Conservation (phyloP, 2,888 invertebrate species). For the Tiphia femorata region DNA sequence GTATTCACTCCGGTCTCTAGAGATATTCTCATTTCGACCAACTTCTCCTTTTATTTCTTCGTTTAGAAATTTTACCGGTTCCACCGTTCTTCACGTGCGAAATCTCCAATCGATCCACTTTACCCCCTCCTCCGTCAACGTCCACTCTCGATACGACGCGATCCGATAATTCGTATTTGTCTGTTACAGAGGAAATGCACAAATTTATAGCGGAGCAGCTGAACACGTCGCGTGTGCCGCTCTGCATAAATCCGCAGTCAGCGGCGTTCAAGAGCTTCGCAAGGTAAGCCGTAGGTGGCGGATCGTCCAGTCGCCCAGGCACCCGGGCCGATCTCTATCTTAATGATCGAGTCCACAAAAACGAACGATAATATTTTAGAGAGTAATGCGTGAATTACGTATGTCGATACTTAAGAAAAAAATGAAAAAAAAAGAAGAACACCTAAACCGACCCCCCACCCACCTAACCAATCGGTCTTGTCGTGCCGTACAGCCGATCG, state of each 20-base stretch:
- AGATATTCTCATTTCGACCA: no score
- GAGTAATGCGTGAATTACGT: background rate
- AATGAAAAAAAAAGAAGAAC: background rate
- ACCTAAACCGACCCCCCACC: background rate
- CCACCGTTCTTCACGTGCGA: no score
- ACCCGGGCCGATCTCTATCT: conserved; percentile 7
- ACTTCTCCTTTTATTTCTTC: no score
- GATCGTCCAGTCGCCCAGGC: conserved; percentile 24
- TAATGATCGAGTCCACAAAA: no score
- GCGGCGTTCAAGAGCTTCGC: conserved; percentile 99
- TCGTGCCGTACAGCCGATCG: no score
- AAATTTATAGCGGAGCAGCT: conserved; percentile 98
- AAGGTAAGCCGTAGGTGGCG: conserved; percentile 80
- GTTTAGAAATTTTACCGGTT: no score
- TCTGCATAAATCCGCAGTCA: conserved; percentile 99
- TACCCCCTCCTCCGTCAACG: no score
- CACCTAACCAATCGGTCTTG: background rate
- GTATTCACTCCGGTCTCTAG: no score
- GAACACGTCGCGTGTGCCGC: conserved; percentile 94
- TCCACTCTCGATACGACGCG: no score
- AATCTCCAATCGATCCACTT: no score
- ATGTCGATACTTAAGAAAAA: background rate
- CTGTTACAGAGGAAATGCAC: conserved; percentile 94
- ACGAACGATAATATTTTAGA: background rate
- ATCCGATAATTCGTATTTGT: conserved; percentile 40